A percentile compares a stretch with the other conserved stretches of the same genome.
These are phyloP conservation scores for Temnothorax ravouxi DNA, from an alignment of 2,888 invertebrate genomes.

Conservation along the genomic window DNA sequence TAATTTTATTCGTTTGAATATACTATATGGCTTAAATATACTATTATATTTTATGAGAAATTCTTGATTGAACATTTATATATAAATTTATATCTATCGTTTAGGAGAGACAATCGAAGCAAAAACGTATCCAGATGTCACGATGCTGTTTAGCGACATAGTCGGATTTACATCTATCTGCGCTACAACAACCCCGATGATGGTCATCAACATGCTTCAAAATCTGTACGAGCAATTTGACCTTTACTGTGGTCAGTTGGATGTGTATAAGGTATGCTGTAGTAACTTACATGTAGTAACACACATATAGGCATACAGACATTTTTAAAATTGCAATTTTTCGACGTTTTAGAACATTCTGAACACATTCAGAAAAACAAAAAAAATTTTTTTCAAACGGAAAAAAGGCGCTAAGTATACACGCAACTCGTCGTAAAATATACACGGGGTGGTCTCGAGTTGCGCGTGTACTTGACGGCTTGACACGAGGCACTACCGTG, in stretches of 20 bases:
- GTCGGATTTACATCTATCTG: conserved; percentile 99
- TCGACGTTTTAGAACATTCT: too few species aligned
- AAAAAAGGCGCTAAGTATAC: too few species aligned
- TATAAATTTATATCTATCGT: conserved; percentile 31
- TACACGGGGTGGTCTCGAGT: too few species aligned
- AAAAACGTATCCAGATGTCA: conserved; percentile 96
- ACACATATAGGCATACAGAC: too few species aligned
- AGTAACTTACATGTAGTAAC: too few species aligned
- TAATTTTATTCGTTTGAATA: too few species aligned
- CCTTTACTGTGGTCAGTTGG: conserved; percentile 95
- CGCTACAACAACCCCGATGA: conserved; percentile 97
- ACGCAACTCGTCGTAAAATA: too few species aligned
- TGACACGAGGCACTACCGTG: too few species aligned
- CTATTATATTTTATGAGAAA: neutral
- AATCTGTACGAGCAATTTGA: conserved; percentile 97
- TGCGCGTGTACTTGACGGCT: too few species aligned
- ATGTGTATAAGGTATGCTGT: conserved; percentile 97
- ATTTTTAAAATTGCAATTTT: too few species aligned
- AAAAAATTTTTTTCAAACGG: too few species aligned
- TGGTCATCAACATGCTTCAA: conserved; percentile 98
- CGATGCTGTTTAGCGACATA: conserved; percentile 98
- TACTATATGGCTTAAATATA: neutral
- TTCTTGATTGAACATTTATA: neutral
- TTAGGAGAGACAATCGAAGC: conserved; percentile 96
- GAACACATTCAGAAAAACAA: too few species aligned